Evolutionary conservation across 2,113 vertebrate genomes (phyloP).

Genomic region (Muntiacus muntjak): DNA sequence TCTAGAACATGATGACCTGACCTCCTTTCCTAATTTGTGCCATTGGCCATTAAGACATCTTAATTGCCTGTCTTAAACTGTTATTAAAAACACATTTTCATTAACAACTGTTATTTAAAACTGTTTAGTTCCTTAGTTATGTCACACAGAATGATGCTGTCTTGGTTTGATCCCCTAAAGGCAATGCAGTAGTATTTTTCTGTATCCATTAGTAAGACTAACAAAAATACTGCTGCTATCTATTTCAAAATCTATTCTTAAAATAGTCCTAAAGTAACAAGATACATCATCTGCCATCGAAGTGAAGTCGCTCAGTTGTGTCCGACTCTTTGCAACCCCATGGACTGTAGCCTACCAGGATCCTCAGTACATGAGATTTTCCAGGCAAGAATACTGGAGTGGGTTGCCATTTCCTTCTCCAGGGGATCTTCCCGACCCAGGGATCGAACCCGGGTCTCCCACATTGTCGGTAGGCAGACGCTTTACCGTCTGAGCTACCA

Average conservation of each 20-base stretch:
- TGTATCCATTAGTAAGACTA: not conserved
- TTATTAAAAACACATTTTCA: not conserved
- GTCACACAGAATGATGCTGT: not conserved
- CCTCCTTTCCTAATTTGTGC: not conserved
- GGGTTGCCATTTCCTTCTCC: too few species aligned
- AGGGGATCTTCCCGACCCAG: too few species aligned
- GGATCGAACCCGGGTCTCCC: too few species aligned
- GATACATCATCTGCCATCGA: not conserved
- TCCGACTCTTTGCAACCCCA: too few species aligned
- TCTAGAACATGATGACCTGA: not conserved
- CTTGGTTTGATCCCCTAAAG: not conserved
- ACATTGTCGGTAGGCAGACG: too few species aligned
- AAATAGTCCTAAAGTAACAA: not conserved
- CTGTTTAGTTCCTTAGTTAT: not conserved
- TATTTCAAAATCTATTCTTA: not conserved
- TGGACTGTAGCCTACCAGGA: too few species aligned
- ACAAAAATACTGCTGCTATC: not conserved
- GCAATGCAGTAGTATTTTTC: not conserved
- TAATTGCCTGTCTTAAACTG: not conserved
- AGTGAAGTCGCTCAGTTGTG: too few species aligned
- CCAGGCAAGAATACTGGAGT: too few species aligned
- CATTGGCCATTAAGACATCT: not conserved
- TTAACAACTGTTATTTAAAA: not conserved
- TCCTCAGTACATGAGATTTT: too few species aligned
- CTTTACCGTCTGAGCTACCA: too few species aligned